Percentiles rank a stretch among this genome's conserved stretches.
These are phyloP conservation scores for Pteruthius melanotis DNA, from an alignment of 2,113 vertebrate genomes.

Conservation along the genomic window DNA sequence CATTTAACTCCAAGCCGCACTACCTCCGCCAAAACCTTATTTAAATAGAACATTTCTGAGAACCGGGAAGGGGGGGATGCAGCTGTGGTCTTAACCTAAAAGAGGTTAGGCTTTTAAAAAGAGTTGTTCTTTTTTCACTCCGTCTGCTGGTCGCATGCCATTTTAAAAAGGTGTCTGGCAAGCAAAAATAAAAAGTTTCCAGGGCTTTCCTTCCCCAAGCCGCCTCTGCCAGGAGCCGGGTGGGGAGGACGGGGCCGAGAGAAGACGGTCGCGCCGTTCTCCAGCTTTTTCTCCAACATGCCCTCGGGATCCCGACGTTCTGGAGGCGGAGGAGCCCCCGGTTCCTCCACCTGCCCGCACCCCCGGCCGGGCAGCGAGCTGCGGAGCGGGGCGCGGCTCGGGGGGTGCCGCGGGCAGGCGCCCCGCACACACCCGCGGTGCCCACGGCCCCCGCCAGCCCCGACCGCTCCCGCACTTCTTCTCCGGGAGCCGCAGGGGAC, in stretches of 20 bases:
- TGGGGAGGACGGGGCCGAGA: neutral
- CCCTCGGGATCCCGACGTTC: neutral
- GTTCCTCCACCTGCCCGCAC: neutral
- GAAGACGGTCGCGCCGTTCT: neutral
- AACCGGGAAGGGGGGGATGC: neutral
- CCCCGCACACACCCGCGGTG: neutral
- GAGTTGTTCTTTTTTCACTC: neutral
- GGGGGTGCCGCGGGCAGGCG: neutral
- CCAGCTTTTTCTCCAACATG: neutral
- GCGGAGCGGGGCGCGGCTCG: neutral
- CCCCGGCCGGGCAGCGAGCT: neutral
- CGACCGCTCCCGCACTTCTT: no score
- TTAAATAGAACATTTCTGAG: slow-evolving; percentile 35
- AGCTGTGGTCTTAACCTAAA: slow-evolving; percentile 6
- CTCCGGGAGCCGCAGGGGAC: no score
- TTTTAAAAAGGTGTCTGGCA: slow-evolving; percentile 38
- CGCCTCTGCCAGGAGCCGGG: neutral
- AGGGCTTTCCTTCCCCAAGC: slow-evolving; percentile 30
- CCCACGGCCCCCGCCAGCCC: neutral
- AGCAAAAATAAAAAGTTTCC: slow-evolving; percentile 57
- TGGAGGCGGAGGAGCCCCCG: neutral
- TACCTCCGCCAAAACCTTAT: slow-evolving; percentile 12
- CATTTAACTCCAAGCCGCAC: slow-evolving; percentile 7
- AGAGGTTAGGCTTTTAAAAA: slow-evolving; percentile 21
- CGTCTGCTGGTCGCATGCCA: slow-evolving; percentile 50